Conservation (phyloP, 2,888 invertebrate species). For the Bedellia somnulentella region DNA sequence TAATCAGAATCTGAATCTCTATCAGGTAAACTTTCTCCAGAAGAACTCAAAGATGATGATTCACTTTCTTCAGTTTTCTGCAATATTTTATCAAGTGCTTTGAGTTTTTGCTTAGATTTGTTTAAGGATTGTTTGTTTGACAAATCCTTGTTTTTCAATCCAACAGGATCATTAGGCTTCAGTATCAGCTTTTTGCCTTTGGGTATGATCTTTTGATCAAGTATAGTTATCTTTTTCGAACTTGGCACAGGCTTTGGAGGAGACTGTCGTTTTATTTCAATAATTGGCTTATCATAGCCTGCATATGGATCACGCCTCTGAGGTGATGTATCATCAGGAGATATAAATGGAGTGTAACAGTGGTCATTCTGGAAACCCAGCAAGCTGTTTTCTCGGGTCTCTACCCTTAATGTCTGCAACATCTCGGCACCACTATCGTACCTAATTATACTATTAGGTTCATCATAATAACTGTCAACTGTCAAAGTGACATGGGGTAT, state of each 20-base stretch:
- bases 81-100: slow-evolving; percentile 22
- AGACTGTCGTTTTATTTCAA: slow-evolving; percentile 44
- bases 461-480: slow-evolving; percentile 67
- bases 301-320: slow-evolving; percentile 28
- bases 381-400: slow-evolving; percentile 54
- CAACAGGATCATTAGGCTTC: slow-evolving; percentile 28
- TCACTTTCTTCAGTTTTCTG: slow-evolving; percentile 53
- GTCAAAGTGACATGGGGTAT: slow-evolving; percentile 66
- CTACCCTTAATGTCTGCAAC: slow-evolving; percentile 49
- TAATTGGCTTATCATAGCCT: slow-evolving; percentile 40
- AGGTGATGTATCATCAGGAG: slow-evolving; percentile 57
- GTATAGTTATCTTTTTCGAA: slow-evolving; percentile 50
- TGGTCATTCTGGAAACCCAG: slow-evolving; percentile 77
- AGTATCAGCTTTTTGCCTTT: slow-evolving; percentile 48
- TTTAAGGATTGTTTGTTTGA: slow-evolving; percentile 33
- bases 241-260: slow-evolving; percentile 42
- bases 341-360: slow-evolving; percentile 73
- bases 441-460: slow-evolving; percentile 54
- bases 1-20: slow-evolving; percentile 67
- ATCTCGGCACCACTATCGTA: slow-evolving; percentile 57
- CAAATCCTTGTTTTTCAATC: slow-evolving; percentile 42
- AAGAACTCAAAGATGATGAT: slow-evolving; percentile 45
- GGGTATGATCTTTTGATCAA: slow-evolving; percentile 51
- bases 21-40: slow-evolving; percentile 60
- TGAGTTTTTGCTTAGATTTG: slow-evolving; percentile 43